Base-by-base conservation (phyloP, 2,113 vertebrate genomes). In the Phylloscopus whistleri region DNA sequence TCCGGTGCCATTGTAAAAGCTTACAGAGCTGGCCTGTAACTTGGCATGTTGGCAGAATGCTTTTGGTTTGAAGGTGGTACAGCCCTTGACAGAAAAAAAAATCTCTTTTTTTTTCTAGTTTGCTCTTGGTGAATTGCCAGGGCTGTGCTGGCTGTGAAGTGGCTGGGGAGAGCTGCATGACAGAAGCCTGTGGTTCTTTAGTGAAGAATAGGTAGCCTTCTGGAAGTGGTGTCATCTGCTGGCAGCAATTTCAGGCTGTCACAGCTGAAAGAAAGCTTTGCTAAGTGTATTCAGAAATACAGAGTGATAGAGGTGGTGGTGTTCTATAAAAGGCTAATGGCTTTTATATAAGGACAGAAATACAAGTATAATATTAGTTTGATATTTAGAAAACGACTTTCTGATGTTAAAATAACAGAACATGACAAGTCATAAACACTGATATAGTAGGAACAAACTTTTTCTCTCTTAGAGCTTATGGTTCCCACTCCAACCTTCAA, bases 231-330 rank as follows among this genome's bases (percentile, higher is more conserved):
- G 21, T 70, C n/a, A 33, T 64, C 17, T 37, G 9, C 21, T 67
- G 33, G 23, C 41, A 69, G 55, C 33, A 69, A n/a, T 51, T 82
- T 91, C 37, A 82, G 51, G 46, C 17, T 82, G n/a, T 74, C 4
- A 9, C 6, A 63, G 43, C 48, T 10, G 35, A 64, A 84, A 26
- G 26, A 14, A 77, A 31, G 41, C 41, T 70, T 84, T 75, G 33
- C 30, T 15, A 26, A 18, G 4, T 52, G n/a, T 23, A 20, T 78
- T 70, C 48, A 70, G 33, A 69, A 85, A 46, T 10, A 51, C 0
- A 0, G 35, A 62, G 14, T 0, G 1, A 37, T 9, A 51, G 12
- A 62, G 23, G 16, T 20, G 18, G 6, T 73, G 12, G 0, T 89
- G 19, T 48, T 62, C 46, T n/a, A 13, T n/a, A 30, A 41, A 66